A percentile compares a stretch with the other conserved stretches of the same genome.
These are phyloP conservation scores for Lordiphosa fenestrarum DNA, from an alignment of 2,888 invertebrate species.

Conservation along the genomic window DNA sequence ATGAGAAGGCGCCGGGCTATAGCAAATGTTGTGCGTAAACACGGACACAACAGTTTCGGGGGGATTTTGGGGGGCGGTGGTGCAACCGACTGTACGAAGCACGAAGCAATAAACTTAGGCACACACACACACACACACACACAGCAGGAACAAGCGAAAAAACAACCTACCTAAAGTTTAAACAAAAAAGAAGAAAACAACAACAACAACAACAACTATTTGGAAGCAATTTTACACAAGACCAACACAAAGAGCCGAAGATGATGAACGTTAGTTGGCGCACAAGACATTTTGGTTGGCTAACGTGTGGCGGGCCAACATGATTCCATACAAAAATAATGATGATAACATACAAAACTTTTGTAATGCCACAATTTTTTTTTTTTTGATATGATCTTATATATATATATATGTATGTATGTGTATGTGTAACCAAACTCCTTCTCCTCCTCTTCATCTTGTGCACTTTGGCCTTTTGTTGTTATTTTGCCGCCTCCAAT, in stretches of 20 bases:
- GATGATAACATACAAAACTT: slow-evolving; percentile 20
- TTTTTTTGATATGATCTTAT: slow-evolving; percentile 34
- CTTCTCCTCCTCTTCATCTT: neutral
- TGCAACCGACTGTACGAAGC: slow-evolving; percentile 21
- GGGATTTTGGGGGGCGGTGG: slow-evolving; percentile 1
- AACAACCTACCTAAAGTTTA: slow-evolving; percentile 67
- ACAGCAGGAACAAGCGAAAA: slow-evolving; percentile 21
- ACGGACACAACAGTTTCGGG: slow-evolving; percentile 1
- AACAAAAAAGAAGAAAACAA: slow-evolving; percentile 12
- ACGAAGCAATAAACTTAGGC: slow-evolving; percentile 41
- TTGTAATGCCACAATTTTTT: slow-evolving; percentile 23
- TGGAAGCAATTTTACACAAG: slow-evolving; percentile 65
- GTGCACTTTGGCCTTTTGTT: slow-evolving; percentile 9
- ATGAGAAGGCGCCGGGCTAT: slow-evolving; percentile 79
- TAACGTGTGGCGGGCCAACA: slow-evolving; percentile 14
- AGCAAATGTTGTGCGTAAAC: slow-evolving; percentile 80
- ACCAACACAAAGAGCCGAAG: slow-evolving; percentile 8
- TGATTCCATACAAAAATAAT: slow-evolving; percentile 16
- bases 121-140: slow-evolving; percentile 21
- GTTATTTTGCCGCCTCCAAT: slow-evolving; percentile 4
- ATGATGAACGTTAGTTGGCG: slow-evolving; percentile 32
- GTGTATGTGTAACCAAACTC: neutral
- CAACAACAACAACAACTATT: slow-evolving; percentile 17
- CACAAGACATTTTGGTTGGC: slow-evolving; percentile 40
- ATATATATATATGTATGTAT: slow-evolving; percentile 13